phyloP scores from a whole-genome alignment of 2,888 invertebrate species.

The Diloba caeruleocephala region DNA sequence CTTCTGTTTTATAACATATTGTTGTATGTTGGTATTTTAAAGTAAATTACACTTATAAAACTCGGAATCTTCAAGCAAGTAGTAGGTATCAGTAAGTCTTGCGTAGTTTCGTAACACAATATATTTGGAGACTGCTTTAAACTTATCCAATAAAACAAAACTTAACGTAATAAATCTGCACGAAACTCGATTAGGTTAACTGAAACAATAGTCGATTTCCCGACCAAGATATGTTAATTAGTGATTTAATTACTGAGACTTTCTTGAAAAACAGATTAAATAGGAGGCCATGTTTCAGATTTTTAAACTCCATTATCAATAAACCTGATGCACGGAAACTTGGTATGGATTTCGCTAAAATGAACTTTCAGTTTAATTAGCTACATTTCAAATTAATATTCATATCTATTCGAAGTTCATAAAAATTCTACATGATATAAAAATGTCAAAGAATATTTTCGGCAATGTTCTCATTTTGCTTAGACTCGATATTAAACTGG shows the following conservation, averaged over 20 bases:
- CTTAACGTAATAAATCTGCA: slow-evolving; percentile 61
- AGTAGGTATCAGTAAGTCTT: not conserved
- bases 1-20: slow-evolving; percentile 1
- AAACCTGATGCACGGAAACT: slow-evolving; percentile 2
- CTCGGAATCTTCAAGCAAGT: too few relatives aligned
- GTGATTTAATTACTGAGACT: slow-evolving; percentile 17
- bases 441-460: slow-evolving; percentile 14
- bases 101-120: slow-evolving; percentile 34
- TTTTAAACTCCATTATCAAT: slow-evolving; percentile 4
- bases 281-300: too few relatives aligned
- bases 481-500: slow-evolving; percentile 16
- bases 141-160: slow-evolving; percentile 64
- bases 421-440: not conserved
- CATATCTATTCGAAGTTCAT: slow-evolving; percentile 1
- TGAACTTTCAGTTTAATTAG: not conserved
- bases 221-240: slow-evolving; percentile 39
- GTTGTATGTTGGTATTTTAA: too few relatives aligned
- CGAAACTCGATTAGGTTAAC: slow-evolving; percentile 59
- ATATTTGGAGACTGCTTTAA: slow-evolving; percentile 50
- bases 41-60: too few relatives aligned
- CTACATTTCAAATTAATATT: slow-evolving; percentile 11
- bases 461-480: slow-evolving; percentile 16
- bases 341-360: slow-evolving; percentile 6
- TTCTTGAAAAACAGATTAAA: slow-evolving; percentile 7
- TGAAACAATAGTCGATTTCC: slow-evolving; percentile 45